Evolutionary conservation across 2,888 invertebrate species (phyloP), one percentile per base, ranked within the genome.

Genomic region (Formica aserva): DNA sequence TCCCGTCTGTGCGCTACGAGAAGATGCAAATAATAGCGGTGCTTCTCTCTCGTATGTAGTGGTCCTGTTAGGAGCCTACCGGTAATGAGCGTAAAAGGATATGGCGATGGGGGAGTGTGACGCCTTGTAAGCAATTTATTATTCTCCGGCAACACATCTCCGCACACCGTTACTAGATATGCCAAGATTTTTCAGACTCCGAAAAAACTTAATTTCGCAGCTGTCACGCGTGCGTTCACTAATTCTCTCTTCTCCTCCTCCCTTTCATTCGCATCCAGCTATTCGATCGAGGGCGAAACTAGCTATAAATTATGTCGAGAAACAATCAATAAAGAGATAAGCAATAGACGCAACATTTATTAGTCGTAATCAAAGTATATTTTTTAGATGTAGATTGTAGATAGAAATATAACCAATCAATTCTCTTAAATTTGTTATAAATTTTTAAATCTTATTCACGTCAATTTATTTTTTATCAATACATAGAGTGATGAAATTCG

Each of bases 201-300:
- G 32, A 13, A 86, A 9, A 13, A 78, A 83, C 69, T 80, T 83
- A 69, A 84, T 84, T 83, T 83, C 67, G 62, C 35, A 41, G 69
- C 84, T 76, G 84, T 75, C 83, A 69, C 48, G 55, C 32, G 32
- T 26, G 62, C 45, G 22, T 48, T 11, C 52, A 29, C 57, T 60
- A 60, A 83, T 78, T 76, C 72, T 55, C 75, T 60, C 57, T 74
- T 38, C 29, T 22, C 22, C 26, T 74, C n/a, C 22, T 18, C 29
- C 26, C 13, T 75, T 41, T 29, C 26, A 69, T 29, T 77, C 55
- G 13, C n/a, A 29, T 69, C 13, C 66, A 65, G 18, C 60, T 75
- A 45, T 22, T 26, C 18, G 6, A 60, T 65, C 66, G 29, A 67
- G 11, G 22, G 22, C 18, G 45, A 1, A 48, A 15, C 4, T 18